Evolutionary conservation across 1,140 invertebrate genomes (phyloP), one percentile per base, ranked within the genome.

Genomic region (Homalodisca vitripennis): DNA sequence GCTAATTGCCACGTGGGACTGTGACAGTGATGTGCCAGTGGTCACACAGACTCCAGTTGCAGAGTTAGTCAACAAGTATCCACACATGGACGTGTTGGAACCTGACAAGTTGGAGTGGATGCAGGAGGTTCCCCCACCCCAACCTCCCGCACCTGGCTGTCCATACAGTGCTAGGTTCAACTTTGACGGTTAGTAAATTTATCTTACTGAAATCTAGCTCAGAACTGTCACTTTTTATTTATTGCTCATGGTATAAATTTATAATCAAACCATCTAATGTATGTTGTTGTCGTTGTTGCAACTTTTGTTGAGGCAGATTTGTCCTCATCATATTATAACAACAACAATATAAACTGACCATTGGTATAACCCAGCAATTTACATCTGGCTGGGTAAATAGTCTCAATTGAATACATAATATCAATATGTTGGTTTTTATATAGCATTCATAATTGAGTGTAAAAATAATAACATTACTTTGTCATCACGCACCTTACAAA

Each of bases 91-190:
- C 78, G 82, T 84, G 31, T 75, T 94, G 48, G 94, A 96, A 79
- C 84, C 85, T 71, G 90, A 92, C 72, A 97, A 96, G 79, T 78
- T 95, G 2, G 85, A 89, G 72, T 96, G 94, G 94, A 92, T 94
- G 83, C 85, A 86, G 76, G 84, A 89, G 69, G 78, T 92, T 20
- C 74, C 79, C 31, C 55, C 78, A 67, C 75, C 76, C 68, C 67
- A 85, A 73, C 66, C 70, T 26, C 26, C 47, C 12, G 71, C 77
- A 2, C 72, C 79, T 3, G 78, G 81, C 68, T 81, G 86, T 73
- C 84, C 85, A 13, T 93, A 90, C 75, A 87, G 90, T 80, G 92
- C 92, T 29, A 76, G 86, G 64, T 87, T 87, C 75, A 82, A 85
- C 78, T 87, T 88, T 72, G 75, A 84, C 72, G 86, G 85, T 78